Conservation (phyloP, 2,113 vertebrate species). For the Amphilophus citrinellus region DNA sequence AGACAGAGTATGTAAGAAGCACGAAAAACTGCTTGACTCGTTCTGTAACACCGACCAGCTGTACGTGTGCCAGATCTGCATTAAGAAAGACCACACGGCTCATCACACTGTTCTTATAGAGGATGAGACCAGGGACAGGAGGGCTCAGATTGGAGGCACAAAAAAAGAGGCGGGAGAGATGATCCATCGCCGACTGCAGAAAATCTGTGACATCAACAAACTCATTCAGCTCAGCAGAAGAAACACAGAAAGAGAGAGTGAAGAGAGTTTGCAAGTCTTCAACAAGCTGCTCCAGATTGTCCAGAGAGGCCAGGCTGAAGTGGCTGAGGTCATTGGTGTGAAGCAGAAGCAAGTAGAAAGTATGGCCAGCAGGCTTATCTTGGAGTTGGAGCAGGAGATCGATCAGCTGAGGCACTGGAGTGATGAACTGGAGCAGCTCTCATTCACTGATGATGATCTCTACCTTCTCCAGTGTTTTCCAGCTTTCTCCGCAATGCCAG, state of each 20-base stretch:
- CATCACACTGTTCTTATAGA: constrained; percentile 56
- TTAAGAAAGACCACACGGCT: constrained; percentile 58
- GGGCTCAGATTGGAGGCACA: constrained; percentile 30
- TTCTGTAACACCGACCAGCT: constrained; percentile 87
- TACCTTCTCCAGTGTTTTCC: constrained; percentile 54
- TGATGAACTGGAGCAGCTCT: constrained; percentile 51
- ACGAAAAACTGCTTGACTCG: constrained; percentile 87
- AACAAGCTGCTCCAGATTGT: constrained; percentile 50
- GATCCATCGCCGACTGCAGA: constrained; percentile 53
- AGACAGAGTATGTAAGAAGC: constrained; percentile 86
- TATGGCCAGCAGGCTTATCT: constrained; percentile 28
- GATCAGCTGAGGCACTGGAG: constrained; percentile 44
- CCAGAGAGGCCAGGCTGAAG: constrained; percentile 61
- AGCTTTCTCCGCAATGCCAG: neutral
- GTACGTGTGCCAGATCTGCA: constrained; percentile 89
- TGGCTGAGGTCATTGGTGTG: constrained; percentile 41
- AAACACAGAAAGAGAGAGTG: constrained; percentile 57
- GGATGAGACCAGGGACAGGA: constrained; percentile 40
- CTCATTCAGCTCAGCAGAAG: constrained; percentile 36
- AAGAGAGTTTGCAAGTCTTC: constrained; percentile 63
- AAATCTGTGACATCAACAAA: constrained; percentile 55
- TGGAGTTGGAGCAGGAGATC: constrained; percentile 68
- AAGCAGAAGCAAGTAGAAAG: constrained; percentile 59
- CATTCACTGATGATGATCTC: constrained; percentile 57
- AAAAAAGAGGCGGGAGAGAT: constrained; percentile 43